These are phyloP conservation scores for Pycnomerus fuliginosus DNA, from an alignment of 2,888 invertebrate genomes.

Conservation along the genomic window DNA sequence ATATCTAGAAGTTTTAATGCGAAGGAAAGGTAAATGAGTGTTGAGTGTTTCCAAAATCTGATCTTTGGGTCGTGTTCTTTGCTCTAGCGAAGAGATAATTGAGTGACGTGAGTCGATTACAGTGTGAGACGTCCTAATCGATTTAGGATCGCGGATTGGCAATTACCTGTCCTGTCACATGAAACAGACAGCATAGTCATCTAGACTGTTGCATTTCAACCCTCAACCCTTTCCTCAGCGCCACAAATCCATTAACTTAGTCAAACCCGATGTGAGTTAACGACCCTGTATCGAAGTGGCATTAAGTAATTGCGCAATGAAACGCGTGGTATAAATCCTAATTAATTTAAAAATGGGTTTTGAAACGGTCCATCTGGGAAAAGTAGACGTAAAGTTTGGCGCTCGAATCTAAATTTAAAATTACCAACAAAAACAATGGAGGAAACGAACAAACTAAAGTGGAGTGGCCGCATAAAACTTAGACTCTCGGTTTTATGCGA, in stretches of 20 bases:
- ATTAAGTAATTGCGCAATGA: not conserved
- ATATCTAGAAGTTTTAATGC: too few relatives aligned
- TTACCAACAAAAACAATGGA: slow-evolving; percentile 11
- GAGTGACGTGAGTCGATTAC: slow-evolving; percentile 30
- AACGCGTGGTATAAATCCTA: slow-evolving; percentile 10
- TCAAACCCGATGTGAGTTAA: not conserved
- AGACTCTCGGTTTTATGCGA: slow-evolving; percentile 24
- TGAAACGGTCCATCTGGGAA: slow-evolving; percentile 5
- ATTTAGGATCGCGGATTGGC: slow-evolving; percentile 43
- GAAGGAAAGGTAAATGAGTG: too few relatives aligned
- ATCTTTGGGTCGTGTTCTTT: too few relatives aligned
- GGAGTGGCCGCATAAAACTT: slow-evolving; percentile 21
- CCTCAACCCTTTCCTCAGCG: slow-evolving; percentile 4
- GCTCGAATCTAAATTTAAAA: slow-evolving; percentile 17
- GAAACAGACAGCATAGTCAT: slow-evolving; percentile 8
- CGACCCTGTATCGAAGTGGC: not conserved
- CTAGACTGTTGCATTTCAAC: slow-evolving; percentile 4
- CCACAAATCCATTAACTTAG: slow-evolving; percentile 10
- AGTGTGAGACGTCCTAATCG: slow-evolving; percentile 39
- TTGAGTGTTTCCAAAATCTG: too few relatives aligned
- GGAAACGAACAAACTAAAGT: slow-evolving; percentile 14
- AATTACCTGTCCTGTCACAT: slow-evolving; percentile 43
- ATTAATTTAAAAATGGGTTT: slow-evolving; percentile 13
- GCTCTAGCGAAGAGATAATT: too few relatives aligned
- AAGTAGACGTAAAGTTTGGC: slow-evolving; percentile 9